A percentile compares a stretch with the other conserved stretches of the same genome.
Evolutionary conservation across 2,888 invertebrate genomes (phyloP).

Genomic region (Cactoblastis cactorum): DNA sequence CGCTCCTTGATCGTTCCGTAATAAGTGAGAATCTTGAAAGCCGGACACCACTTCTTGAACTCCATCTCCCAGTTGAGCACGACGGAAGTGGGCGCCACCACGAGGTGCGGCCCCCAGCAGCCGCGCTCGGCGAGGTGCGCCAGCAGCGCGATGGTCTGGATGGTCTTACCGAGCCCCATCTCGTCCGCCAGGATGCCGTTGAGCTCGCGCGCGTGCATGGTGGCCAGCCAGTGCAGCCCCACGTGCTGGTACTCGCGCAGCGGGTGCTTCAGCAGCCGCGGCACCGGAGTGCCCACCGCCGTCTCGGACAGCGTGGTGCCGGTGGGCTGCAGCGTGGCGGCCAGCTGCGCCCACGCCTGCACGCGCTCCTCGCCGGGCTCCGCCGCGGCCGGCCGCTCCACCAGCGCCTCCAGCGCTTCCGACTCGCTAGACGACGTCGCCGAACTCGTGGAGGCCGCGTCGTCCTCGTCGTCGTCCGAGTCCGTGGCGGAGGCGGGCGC

Average conservation of each 20-base stretch:
- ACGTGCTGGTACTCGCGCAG: slow-evolving; percentile 98
- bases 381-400: slow-evolving; percentile 27
- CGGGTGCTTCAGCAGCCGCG: slow-evolving; percentile 93
- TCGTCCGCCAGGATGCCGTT: slow-evolving; percentile 98
- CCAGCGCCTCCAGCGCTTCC: slow-evolving; percentile 42
- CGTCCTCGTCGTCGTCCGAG: slow-evolving; percentile 33
- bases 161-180: slow-evolving; percentile 98
- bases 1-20: slow-evolving; percentile 98
- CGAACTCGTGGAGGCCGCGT: slow-evolving; percentile 32
- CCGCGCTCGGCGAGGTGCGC: slow-evolving; percentile 95
- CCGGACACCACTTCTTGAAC: slow-evolving; percentile 99
- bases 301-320: slow-evolving; percentile 98
- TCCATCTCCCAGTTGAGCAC: slow-evolving; percentile 99
- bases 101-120: slow-evolving; percentile 99
- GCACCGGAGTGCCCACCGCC: slow-evolving; percentile 94
- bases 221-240: slow-evolving; percentile 97
- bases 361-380: slow-evolving; percentile 82
- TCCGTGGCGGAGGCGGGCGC: slow-evolving; percentile 24
- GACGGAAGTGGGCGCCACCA: slow-evolving; percentile 99
- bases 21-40: slow-evolving; percentile 98
- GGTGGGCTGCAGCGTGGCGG: slow-evolving; percentile 98
- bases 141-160: slow-evolving; percentile 96
- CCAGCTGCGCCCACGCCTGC: slow-evolving; percentile 95
- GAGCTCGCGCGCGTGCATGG: slow-evolving; percentile 95
- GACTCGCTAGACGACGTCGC: slow-evolving; percentile 31